phyloP scores from a whole-genome alignment of 2,888 invertebrate species.

The Thera britannica region DNA sequence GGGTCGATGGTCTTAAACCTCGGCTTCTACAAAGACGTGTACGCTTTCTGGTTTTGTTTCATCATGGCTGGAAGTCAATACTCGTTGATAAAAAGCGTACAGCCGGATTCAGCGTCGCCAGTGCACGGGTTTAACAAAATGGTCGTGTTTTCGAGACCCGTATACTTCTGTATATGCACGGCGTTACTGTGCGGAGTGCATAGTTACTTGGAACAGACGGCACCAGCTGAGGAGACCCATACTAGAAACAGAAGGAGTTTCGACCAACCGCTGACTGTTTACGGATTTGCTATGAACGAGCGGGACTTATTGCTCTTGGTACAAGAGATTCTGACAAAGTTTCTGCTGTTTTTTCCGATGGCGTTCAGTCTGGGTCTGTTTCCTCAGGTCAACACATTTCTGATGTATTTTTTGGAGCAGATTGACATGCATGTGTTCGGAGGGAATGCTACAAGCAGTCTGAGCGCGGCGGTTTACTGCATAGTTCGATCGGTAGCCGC shows the following conservation, averaged over 20 bases:
- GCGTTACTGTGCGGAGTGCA: conserved; percentile 79
- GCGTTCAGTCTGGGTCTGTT: conserved; percentile 97
- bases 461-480: conserved; percentile 93
- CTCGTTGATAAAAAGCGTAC: conserved; percentile 97
- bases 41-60: conserved; percentile 97
- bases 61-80: conserved; percentile 99
- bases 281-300: conserved; percentile 76
- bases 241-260: conserved; percentile 63
- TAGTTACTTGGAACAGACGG: conserved; percentile 64
- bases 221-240: conserved; percentile 52
- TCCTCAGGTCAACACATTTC: conserved; percentile 98
- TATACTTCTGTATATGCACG: conserved; percentile 95
- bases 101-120: conserved; percentile 99
- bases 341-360: conserved; percentile 95
- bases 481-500: conserved; percentile 92
- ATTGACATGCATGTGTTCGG: conserved; percentile 95
- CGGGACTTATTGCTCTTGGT: conserved; percentile 87
- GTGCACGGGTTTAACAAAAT: conserved; percentile 98
- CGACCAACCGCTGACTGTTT: conserved; percentile 70
- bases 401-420: conserved; percentile 98
- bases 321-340: conserved; percentile 90
- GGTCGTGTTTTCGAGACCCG: conserved; percentile 96
- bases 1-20: conserved; percentile 93
- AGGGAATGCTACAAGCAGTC: conserved; percentile 93
- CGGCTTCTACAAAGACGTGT: conserved; percentile 95